Conservation (phyloP, 1,140 invertebrate species). For the Drosophila melanica region DNA sequence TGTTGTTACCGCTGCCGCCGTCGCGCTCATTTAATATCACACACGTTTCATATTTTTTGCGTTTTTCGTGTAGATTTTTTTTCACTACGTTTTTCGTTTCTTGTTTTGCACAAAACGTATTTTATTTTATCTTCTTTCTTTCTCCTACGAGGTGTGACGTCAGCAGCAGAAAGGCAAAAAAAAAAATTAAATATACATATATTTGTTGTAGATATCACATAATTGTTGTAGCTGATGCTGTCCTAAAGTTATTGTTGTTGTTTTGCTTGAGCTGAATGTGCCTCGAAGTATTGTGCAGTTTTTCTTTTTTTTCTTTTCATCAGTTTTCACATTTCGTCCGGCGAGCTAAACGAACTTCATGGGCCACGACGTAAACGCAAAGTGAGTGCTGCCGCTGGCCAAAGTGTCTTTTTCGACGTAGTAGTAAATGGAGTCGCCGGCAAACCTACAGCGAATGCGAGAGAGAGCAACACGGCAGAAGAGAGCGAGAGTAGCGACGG, state of each 20-base stretch:
- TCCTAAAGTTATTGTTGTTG: conserved; percentile 40
- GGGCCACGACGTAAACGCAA: conserved; percentile 69
- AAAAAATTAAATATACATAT: conserved; percentile 4
- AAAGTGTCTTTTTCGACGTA: conserved; percentile 36
- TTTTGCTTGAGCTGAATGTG: conserved; percentile 45
- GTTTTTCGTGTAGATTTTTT: conserved; percentile 42
- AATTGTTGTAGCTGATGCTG: conserved; percentile 66
- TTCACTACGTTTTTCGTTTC: conserved; percentile 35
- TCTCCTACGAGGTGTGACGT: conserved; percentile 55
- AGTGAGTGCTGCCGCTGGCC: conserved; percentile 41
- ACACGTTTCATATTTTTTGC: conserved; percentile 77
- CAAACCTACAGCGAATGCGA: conserved; percentile 45
- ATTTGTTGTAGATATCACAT: conserved; percentile 75
- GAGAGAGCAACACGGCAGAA: conserved; percentile 18
- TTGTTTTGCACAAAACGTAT: conserved; percentile 36
- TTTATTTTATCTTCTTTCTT: conserved; percentile 24
- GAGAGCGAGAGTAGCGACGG: conserved; percentile 1
- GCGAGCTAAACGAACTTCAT: conserved; percentile 65
- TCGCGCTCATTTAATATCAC: conserved; percentile 75
- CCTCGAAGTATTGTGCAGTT: conserved; percentile 25
- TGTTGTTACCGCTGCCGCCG: conserved; percentile 39
- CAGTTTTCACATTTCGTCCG: conserved; percentile 66
- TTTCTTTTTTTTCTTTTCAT: conserved; percentile 44
- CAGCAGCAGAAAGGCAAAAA: conserved; percentile 65
- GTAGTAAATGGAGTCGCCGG: conserved; percentile 53